Evolutionary conservation across 1,140 invertebrate genomes (phyloP), one percentile per base, ranked within the genome.

Genomic region (Pogonomyrmex barbatus): DNA sequence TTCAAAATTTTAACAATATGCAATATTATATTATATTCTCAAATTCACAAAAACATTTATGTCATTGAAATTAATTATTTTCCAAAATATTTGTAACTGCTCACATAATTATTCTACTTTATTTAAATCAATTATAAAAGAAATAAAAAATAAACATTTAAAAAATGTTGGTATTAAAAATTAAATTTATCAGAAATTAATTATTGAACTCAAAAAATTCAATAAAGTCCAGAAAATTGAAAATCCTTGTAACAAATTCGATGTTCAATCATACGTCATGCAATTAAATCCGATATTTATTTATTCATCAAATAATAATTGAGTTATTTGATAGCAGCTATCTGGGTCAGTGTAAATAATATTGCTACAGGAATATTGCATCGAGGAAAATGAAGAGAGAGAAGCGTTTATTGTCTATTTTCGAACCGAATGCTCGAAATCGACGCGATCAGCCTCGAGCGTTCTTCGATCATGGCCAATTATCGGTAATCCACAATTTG

Each of bases 401-500:
- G 50, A 70, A 50, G 30, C 12, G 14, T 10, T 12, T 8, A 3
- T 47, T 30, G 42, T n/a, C 5, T 36, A 52, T 68, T 70, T 54
- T 62, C 33, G 30, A 33, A 33, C 6, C 24, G 47, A 65, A 65
- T 67, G 58, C n/a, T 45, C 62, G 79, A 30, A 36, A 39, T 56
- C 36, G 30, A n/a, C 47, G n/a, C 47, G 12, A 76, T 62, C 70
- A 52, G 60, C 82, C 73, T 0, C 12, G 45, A 52, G 56, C 70
- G 30, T 14, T 75, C 17, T 14, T 17, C 58, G 58, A 42, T 56
- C 70, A 14, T 36, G 73, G 9, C 24, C 30, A 54, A 63, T 75
- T 17, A 73, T 83, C 54, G 68, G 50, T 70, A 47, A 6, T 5
- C 65, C 67, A 30, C 12, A 73, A 83, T 73, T 83, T 62, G 68